Evolutionary conservation across 2,888 invertebrate species (phyloP), one percentile per base, ranked within the genome.

Genomic region (Pseudanteris insignis): DNA sequence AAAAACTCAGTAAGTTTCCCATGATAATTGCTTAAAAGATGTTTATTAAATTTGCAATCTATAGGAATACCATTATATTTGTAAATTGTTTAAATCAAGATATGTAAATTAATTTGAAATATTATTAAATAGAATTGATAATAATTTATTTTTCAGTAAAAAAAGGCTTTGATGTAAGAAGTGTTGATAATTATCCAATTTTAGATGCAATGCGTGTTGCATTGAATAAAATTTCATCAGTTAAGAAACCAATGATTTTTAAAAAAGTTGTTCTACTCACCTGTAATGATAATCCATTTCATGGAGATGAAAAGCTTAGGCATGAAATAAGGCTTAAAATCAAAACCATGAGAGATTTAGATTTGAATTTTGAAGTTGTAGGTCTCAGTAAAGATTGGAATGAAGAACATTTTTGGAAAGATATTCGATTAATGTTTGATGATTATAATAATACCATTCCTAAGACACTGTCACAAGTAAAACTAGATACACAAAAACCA

Each of bases 181-280:
- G 54, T 30, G 48, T 48, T 9, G 26, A 50, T n/a, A 43, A 57
- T 3, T 44, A 63, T 15, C 51, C 67, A 14, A 18, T 68, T 0
- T 36, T 64, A 1, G 60, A 68, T 43, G 61, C 64, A 12, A 25
- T 70, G 5, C 40, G 47, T 2, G 38, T 67, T 18, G 60, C 58
- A 5, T 46, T 54, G 8, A 63, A 63, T 13, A 33, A 50, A 11
- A 21, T 60, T 11, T 46, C 48, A 6, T 41, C 28, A 1, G 18
- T 62, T 5, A 57, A 30, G 6, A 67, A 51, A 15, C 4, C 15
- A n/a, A 48, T 57, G 29, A 18, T 47, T 15, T 48, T 48, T n/a
- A 62, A 63, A 15, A 64, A 58, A 34, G 44, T 67, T 10, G 12
- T 66, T 4, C 38, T 70, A 4, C 50, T 66, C 11, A 68, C 70